These are phyloP conservation scores for Stigmatopora nigra DNA, from an alignment of 2,113 vertebrate genomes.

Conservation along the genomic window DNA sequence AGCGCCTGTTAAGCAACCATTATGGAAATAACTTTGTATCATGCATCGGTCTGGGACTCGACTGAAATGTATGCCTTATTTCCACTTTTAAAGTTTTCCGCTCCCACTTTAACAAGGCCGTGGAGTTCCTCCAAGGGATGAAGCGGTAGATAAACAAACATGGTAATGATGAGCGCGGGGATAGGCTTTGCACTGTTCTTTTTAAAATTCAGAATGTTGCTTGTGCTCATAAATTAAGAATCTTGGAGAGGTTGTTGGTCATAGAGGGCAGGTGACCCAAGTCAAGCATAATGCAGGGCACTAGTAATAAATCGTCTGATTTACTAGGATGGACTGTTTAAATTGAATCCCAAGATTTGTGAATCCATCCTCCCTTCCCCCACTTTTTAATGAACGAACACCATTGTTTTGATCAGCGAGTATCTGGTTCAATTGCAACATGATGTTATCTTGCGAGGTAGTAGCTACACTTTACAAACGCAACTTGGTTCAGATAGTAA, in stretches of 20 bases:
- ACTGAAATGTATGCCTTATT: conserved; percentile 62
- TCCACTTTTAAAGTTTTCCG: conserved; percentile 66
- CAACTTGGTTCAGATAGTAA: too few relatives aligned
- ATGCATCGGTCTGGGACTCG: conserved; percentile 51
- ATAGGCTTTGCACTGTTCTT: conserved; percentile 42
- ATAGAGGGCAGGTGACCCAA: conserved; percentile 19
- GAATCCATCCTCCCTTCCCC: neutral
- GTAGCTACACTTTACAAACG: too few relatives aligned
- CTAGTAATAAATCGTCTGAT: conserved; percentile 16
- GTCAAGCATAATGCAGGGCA: conserved; percentile 26
- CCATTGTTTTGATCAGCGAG: too few relatives aligned
- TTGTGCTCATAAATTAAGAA: conserved; percentile 59
- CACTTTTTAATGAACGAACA: too few relatives aligned
- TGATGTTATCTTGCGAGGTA: too few relatives aligned
- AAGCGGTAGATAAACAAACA: conserved; percentile 67
- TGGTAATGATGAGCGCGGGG: conserved; percentile 60
- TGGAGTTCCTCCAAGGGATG: conserved; percentile 56
- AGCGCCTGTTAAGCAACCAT: conserved; percentile 59
- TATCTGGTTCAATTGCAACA: too few relatives aligned
- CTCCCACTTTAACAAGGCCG: conserved; percentile 60
- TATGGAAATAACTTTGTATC: conserved; percentile 65
- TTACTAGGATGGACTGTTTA: conserved; percentile 2
- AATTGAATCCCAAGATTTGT: neutral
- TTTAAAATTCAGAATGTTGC: conserved; percentile 48
- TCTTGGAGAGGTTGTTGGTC: conserved; percentile 43